Evolutionary conservation across 92 coral and sea anemone genomes (phyloP), one percentile per base, ranked within the genome.

Genomic region (Blastomussa wellsi): DNA sequence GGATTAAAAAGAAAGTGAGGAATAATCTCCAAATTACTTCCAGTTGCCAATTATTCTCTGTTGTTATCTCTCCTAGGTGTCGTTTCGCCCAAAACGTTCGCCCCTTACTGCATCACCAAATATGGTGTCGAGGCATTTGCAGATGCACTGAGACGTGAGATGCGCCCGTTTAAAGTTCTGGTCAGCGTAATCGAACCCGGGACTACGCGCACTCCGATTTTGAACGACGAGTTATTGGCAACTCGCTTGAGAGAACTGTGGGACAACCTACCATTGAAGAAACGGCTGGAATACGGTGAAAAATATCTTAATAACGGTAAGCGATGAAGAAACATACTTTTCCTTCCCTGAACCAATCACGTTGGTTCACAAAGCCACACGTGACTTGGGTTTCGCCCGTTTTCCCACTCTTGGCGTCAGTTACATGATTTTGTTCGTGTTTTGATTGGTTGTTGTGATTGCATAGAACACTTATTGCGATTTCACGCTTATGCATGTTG

Each of bases 41-140:
- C 32, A 26, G 68, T 28, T 59, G 28, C 17, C 2, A 6, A 31
- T 55, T 51, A 52, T 78, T 0, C 52, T 66, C 20, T 1, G 1
- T 67, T 37, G 70, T 36, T 26, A 15, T 60, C 0, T 39, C 52
- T 65, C 68, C 0, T 17, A 85, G 88, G 88, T 48, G 78, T 77
- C 29, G 57, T 85, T 29, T 77, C 88, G 38, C 77, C 78, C 33
- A 47, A 78, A 68, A 26, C 77, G 26, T 65, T 85, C 66, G 67
- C 77, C 1, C 88, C 93, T 8, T 94, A 94, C 77, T 85, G 90
- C 41, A 47, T 88, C 75, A 47, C 90, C 35, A 94, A 94, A 69
- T 92, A 90, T 88, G 98, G 92, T 78, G 90, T 94, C 10, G 98
- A 94, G 64, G 95, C 92, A n/a, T 94, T 94, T 60, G 90, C 91